Evolutionary conservation across 2,888 invertebrate species (phyloP), one percentile per base, ranked within the genome.

Genomic region (Coleophora flavipennella): DNA sequence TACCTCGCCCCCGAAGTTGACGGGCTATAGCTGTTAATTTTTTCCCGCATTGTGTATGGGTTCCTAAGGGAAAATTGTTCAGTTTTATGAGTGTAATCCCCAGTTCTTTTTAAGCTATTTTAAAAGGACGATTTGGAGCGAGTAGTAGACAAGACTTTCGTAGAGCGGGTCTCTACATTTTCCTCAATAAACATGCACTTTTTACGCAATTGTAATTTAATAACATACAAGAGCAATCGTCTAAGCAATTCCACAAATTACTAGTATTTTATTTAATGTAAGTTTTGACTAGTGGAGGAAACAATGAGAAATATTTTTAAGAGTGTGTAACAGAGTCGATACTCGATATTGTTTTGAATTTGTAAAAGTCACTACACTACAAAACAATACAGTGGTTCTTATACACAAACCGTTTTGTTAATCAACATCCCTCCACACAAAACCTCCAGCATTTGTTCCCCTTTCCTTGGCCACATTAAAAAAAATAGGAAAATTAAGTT

Each of bases 321-420:
- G 59, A 50, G 59, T 55, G 67, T 77, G 73, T 73, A 71, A 70
- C 51, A 42, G 57, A 57, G 62, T 53, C 74, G 56, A 72, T 78
- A 77, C 79, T 53, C 74, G 56, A 72, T 78, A 77, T 80, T 79
- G 79, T 80, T 76, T 80, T 80, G 72, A 69, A 69, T 66, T 65
- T 68, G 57, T 61, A 60, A 61, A 58, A 61, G 60, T 62, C 59
- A 57, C 48, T 73, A 70, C n/a, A 72, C 66, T 73, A 70, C 78
- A 76, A 76, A 78, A 77, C 80, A 81, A 81, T 81, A 81, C 73
- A 81, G 78, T 77, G 68, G 68, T 64, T 70, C 67, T 72, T 77
- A 76, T 79, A 74, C 78, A 75, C 72, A 62, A 60, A 45, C 50
- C 27, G 44, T 47, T 47, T 45, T 50, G 72, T 57, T 67, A 20